A percentile compares a stretch with the other conserved stretches of the same genome.
Evolutionary conservation across 1,140 invertebrate genomes (phyloP).

Genomic region (Lucilia cuprina): DNA sequence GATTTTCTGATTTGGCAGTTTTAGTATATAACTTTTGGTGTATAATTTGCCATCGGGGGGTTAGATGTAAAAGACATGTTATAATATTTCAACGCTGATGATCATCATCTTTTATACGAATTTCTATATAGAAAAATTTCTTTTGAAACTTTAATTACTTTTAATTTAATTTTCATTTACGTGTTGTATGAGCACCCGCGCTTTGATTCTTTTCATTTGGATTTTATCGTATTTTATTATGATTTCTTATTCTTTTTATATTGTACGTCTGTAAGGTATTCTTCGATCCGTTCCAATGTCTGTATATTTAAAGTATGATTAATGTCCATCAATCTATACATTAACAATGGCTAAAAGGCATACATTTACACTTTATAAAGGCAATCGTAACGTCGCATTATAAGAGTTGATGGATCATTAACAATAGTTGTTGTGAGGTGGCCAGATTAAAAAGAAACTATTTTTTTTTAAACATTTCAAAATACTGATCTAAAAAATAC

Average conservation of each 20-base stretch:
- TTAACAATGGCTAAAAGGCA: neutral
- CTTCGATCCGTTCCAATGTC: neutral
- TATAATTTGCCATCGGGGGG: neutral
- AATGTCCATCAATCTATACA: neutral
- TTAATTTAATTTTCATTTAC: neutral
- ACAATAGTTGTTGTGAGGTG: neutral
- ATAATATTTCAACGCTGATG: neutral
- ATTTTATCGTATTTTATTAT: neutral
- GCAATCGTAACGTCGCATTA: neutral
- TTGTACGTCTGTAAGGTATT: neutral
- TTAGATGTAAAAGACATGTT: neutral
- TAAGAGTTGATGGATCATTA: neutral
- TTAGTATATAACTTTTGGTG: no score
- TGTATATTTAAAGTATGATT: slow-evolving; percentile 26
- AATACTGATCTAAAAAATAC: neutral
- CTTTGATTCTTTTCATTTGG: neutral
- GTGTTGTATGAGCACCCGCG: neutral
- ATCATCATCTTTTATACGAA: neutral
- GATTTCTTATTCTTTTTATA: neutral
- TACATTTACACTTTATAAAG: neutral
- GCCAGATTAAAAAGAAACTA: neutral
- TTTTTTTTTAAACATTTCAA: neutral
- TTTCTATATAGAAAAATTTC: neutral
- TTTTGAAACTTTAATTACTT: neutral
- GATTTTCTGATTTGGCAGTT: no score